Conservation (phyloP, 1,140 invertebrate species). For the Papilio polyxenes region DNA sequence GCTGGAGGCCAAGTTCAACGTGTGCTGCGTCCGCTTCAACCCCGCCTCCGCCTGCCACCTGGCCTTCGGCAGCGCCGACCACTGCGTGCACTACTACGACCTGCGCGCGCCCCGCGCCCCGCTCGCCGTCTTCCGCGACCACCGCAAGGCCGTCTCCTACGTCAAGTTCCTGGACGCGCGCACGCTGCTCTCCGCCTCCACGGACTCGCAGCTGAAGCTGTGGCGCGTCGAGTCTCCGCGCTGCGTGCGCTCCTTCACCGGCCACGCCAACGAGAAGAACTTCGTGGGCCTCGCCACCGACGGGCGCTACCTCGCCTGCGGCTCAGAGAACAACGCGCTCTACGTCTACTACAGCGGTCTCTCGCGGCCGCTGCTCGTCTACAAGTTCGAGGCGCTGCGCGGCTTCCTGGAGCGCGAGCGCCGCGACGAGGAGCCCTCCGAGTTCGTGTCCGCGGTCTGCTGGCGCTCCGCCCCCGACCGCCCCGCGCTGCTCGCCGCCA, state of each 20-base stretch:
- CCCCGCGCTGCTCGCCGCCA: conserved; percentile 93
- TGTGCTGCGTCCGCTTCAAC: conserved; percentile 98
- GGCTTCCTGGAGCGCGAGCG: conserved; percentile 90
- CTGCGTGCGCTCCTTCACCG: conserved; percentile 93
- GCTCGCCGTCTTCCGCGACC: conserved; percentile 93
- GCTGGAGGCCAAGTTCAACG: conserved; percentile 82
- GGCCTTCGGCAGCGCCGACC: conserved; percentile 97
- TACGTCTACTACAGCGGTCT: conserved; percentile 97
- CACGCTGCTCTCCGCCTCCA: conserved; percentile 97
- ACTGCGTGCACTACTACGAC: conserved; percentile 98
- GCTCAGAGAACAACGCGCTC: conserved; percentile 97
- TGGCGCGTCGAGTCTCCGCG: conserved; percentile 92
- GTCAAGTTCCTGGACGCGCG: conserved; percentile 95
- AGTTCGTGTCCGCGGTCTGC: conserved; percentile 98
- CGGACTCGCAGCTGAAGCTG: conserved; percentile 96
- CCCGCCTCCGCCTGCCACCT: conserved; percentile 92
- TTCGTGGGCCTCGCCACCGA: conserved; percentile 98
- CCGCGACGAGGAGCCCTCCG: conserved; percentile 90
- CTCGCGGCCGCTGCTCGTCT: conserved; percentile 92
- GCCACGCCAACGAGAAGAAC: conserved; percentile 98
- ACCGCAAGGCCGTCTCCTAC: conserved; percentile 97
- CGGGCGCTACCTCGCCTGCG: conserved; percentile 96
- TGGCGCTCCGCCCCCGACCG: conserved; percentile 90
- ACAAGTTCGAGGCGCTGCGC: conserved; percentile 92
- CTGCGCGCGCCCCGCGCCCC: conserved; percentile 92